Conservation (phyloP, 1,140 invertebrate species). For the silkworm (Bombyx mori) region ASM3026992v2 NC_085125.1:5616001-5616500, state of each 20-base stretch:
- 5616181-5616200: constrained; percentile 59
- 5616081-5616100: constrained; percentile 72
- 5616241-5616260: constrained; percentile 59
- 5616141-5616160: constrained; percentile 72
- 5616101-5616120: constrained; percentile 71
- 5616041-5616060: constrained; percentile 68
- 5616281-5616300: constrained; percentile 73
- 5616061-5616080: constrained; percentile 73
- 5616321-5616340: constrained; percentile 75
- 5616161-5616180: constrained; percentile 59
- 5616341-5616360: constrained; percentile 78
- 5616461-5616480: constrained; percentile 44
- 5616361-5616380: constrained; percentile 78
- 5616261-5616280: constrained; percentile 64
- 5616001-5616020: constrained; percentile 72
- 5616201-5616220: constrained; percentile 55
- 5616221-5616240: constrained; percentile 57
- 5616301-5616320: constrained; percentile 71
- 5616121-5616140: constrained; percentile 68
- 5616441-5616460: constrained; percentile 72
- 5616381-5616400: constrained; percentile 77
- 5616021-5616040: constrained; percentile 50
- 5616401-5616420: constrained; percentile 79
- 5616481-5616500: constrained; percentile 40
- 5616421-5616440: constrained; percentile 76